These are phyloP conservation scores for Tribolium castaneum DNA, from an alignment of 1,140 invertebrate species.

Conservation along the genomic window DNA sequence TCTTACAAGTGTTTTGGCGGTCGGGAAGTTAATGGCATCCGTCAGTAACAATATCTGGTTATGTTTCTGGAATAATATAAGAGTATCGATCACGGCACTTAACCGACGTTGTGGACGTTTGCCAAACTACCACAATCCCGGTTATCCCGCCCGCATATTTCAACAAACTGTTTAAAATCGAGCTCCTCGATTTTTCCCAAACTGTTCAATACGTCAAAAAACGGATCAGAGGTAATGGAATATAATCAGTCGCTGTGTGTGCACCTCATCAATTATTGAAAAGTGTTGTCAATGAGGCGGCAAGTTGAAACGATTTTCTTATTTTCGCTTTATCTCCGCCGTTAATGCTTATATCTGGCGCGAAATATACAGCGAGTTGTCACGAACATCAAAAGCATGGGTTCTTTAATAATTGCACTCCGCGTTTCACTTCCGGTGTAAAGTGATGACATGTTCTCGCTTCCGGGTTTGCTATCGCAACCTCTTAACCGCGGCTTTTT, in stretches of 20 bases:
- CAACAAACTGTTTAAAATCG: conserved; percentile 15
- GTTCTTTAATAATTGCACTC: conserved; percentile 46
- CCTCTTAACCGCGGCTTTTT: conserved; percentile 39
- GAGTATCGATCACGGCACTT: conserved; percentile 23
- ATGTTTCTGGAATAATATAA: conserved; percentile 20
- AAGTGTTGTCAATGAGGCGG: background rate
- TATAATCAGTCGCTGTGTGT: background rate
- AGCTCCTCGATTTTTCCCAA: conserved; percentile 4
- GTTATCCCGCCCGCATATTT: conserved; percentile 12
- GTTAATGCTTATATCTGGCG: conserved; percentile 26
- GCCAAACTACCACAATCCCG: conserved; percentile 21
- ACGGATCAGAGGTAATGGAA: background rate
- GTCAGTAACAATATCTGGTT: conserved; percentile 22
- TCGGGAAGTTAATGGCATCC: conserved; percentile 10
- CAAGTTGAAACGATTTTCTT: conserved; percentile 18
- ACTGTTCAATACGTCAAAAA: background rate
- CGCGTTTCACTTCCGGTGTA: conserved; percentile 43
- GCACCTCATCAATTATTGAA: background rate
- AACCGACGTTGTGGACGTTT: conserved; percentile 15
- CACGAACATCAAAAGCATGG: conserved; percentile 38
- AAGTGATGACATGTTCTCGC: conserved; percentile 46
- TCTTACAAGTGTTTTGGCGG: background rate
- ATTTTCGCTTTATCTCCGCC: conserved; percentile 13
- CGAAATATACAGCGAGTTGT: conserved; percentile 36
- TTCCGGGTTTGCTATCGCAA: conserved; percentile 42